Evolutionary conservation across 2,888 invertebrate genomes (phyloP).

Genomic region (Drosophila nr. medialis): DNA sequence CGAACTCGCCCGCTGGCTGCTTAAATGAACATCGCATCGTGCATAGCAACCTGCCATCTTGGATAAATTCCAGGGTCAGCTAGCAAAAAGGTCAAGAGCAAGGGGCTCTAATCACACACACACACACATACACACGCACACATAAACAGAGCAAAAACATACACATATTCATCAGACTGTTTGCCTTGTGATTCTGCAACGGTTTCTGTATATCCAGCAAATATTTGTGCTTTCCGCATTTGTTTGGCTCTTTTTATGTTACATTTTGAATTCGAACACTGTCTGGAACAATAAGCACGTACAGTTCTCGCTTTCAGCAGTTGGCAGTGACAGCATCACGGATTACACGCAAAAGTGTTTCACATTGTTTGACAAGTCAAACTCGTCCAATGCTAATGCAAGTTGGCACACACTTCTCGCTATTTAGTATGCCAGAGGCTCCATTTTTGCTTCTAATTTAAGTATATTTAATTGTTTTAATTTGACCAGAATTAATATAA

Average conservation of each 20-base stretch:
- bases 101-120: constrained; percentile 32
- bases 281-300: constrained; percentile 36
- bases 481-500: not conserved
- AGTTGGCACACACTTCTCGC: not conserved
- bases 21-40: constrained; percentile 53
- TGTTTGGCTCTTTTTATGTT: constrained; percentile 30
- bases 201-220: constrained; percentile 40
- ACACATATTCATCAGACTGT: constrained; percentile 36
- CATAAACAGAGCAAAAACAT: constrained; percentile 1
- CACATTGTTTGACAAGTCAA: not conserved
- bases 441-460: not conserved
- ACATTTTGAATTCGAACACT: constrained; percentile 27
- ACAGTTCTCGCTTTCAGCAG: constrained; percentile 10
- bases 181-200: constrained; percentile 48
- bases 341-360: not conserved
- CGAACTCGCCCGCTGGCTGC: constrained; percentile 44
- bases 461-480: not conserved
- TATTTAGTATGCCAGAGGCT: not conserved
- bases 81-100: constrained; percentile 60
- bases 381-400: not conserved
- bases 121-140: constrained; percentile 25
- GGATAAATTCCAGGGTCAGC: constrained; percentile 20
- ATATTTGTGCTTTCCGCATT: constrained; percentile 55
- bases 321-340: constrained; percentile 27
- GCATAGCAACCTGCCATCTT: constrained; percentile 42